A percentile compares a stretch with the other conserved stretches of the same genome.
Evolutionary conservation across 2,113 vertebrate genomes (phyloP).

Genomic region (Cephalophus harveyi): DNA sequence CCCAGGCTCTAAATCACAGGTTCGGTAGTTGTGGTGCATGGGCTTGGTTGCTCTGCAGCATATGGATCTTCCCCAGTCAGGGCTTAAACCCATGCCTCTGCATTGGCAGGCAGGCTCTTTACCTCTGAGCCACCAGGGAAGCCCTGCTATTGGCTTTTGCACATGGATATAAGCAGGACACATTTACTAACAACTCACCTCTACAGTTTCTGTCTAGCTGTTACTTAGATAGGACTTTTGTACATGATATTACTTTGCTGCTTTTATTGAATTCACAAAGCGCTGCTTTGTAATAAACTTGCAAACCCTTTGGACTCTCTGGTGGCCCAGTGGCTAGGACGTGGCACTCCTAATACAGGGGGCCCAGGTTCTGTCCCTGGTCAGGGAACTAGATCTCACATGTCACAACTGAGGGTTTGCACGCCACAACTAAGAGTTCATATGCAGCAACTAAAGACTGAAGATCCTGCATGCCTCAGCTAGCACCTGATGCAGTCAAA

Average conservation of each 20-base stretch:
- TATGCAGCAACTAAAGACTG: neutral
- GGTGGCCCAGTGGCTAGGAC: neutral
- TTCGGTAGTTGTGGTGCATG: neutral
- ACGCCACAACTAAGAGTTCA: neutral
- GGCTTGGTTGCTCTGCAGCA: neutral
- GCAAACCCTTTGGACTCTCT: neutral
- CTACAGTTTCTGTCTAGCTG: neutral
- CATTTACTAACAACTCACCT: neutral
- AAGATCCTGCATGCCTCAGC: neutral
- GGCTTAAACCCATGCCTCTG: neutral
- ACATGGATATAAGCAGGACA: neutral
- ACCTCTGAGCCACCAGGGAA: neutral
- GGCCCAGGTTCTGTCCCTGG: neutral
- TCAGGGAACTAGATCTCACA: neutral
- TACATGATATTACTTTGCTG: neutral
- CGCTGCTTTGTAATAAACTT: neutral
- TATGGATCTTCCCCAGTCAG: neutral
- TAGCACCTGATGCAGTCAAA: neutral
- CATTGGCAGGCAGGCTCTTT: neutral
- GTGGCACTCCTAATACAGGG: neutral
- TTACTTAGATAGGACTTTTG: neutral
- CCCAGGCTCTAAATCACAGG: neutral
- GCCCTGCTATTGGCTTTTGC: neutral
- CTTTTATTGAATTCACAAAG: neutral
- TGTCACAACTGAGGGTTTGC: neutral